Evolutionary conservation across 2,888 invertebrate species (phyloP).

Genomic region (Cheiracanthium punctorium): DNA sequence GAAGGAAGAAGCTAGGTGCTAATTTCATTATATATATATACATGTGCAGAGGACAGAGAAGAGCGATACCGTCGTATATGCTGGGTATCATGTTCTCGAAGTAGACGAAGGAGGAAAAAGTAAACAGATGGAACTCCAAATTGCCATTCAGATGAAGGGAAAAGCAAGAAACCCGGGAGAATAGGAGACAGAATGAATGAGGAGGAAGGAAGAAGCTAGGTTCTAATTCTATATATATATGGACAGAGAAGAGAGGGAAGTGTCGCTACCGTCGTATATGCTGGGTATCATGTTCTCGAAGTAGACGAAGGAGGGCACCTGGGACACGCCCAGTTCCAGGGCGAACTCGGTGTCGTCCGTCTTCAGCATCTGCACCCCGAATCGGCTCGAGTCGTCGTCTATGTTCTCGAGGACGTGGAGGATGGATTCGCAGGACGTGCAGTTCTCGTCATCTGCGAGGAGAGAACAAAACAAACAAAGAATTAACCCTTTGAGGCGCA

Average conservation of each 20-base stretch:
- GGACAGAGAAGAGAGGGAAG: no score
- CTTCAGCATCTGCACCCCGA: constrained; percentile 93
- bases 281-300: constrained; percentile 95
- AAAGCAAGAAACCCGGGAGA: no score
- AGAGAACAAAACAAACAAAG: background rate
- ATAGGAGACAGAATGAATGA: no score
- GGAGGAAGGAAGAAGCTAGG: no score
- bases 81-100: constrained; percentile 95
- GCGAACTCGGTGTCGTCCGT: constrained; percentile 92
- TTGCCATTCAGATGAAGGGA: no score
- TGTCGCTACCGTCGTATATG: constrained; percentile 93
- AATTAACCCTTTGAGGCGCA: no score
- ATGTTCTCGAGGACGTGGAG: constrained; percentile 86
- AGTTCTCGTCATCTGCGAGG: constrained; percentile 85
- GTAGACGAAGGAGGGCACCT: constrained; percentile 93
- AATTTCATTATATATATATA: no score
- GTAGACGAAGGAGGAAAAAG: constrained; percentile 92
- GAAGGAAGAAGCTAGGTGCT: no score
- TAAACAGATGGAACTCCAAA: no score
- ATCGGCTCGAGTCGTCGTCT: constrained; percentile 88
- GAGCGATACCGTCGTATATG: constrained; percentile 93
- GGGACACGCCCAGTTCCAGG: constrained; percentile 92
- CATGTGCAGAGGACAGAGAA: no score
- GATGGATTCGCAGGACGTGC: constrained; percentile 86
- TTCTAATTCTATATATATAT: no score